Conservation (phyloP, 2,888 invertebrate genomes). For the Nemotelus pantherinus region DNA sequence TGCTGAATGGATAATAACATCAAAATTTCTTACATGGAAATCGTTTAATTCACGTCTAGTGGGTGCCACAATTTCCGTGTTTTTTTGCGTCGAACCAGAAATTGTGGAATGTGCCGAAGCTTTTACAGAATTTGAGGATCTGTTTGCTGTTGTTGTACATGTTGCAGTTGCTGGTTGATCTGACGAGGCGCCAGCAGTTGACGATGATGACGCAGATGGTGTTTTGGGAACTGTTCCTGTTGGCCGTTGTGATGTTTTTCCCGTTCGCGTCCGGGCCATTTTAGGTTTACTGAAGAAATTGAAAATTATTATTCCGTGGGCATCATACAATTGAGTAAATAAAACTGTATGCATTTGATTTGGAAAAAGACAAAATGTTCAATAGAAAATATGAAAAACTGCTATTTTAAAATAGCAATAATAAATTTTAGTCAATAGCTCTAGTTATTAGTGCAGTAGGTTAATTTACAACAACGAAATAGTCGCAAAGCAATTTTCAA, state of each 20-base stretch:
- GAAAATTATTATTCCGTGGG: not conserved
- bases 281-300: not conserved
- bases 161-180: conserved; percentile 45
- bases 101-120: not conserved
- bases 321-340: no score
- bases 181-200: conserved; percentile 47
- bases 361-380: no score
- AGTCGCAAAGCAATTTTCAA: no score
- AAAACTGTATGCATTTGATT: no score
- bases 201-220: conserved; percentile 68
- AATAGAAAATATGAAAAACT: no score
- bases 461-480: no score
- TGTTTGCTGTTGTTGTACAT: conserved; percentile 35
- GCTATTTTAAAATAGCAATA: no score
- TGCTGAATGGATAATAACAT: no score
- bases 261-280: conserved; percentile 37
- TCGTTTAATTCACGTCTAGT: conserved; percentile 70
- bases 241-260: conserved; percentile 56
- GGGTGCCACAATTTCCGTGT: conserved; percentile 70
- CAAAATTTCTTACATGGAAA: conserved; percentile 59
- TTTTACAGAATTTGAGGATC: conserved; percentile 19
- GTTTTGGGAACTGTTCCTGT: conserved; percentile 77
- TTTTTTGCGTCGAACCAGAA: conserved; percentile 53
- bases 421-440: no score
- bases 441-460: no score